A percentile compares a stretch with the other conserved stretches of the same genome.
Conservation (phyloP, 37 sponge, comb jelly and placozoan genomes). For the Oopsacas minuta region DNA sequence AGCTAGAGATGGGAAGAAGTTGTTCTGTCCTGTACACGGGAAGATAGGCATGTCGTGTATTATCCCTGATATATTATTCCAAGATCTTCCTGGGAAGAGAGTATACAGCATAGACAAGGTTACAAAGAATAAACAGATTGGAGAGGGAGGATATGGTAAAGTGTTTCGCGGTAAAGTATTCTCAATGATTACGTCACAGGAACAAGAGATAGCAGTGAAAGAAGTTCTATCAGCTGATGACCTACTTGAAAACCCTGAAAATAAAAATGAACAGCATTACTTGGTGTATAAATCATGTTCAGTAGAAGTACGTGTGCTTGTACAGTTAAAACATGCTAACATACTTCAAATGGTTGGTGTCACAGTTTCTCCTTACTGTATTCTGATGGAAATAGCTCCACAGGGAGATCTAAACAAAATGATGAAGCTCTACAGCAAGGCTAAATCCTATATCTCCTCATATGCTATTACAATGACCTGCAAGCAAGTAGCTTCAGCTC, state of each 20-base stretch:
- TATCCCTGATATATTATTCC: not conserved
- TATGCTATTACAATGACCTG: not conserved
- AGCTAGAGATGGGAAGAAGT: not conserved
- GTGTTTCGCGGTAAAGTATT: not conserved
- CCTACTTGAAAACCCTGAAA: not conserved
- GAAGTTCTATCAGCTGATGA: not conserved
- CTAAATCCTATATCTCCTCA: not conserved
- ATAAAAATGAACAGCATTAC: not conserved
- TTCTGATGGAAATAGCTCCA: constrained; percentile 12
- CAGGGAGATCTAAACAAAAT: not conserved
- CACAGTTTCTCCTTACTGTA: not conserved
- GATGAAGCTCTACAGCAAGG: not conserved
- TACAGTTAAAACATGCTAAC: constrained; percentile 7
- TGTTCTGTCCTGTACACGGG: not conserved
- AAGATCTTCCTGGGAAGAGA: not conserved
- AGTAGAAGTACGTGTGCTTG: not conserved
- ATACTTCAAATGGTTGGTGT: not conserved
- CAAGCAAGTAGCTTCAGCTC: constrained; percentile 21
- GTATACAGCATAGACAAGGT: not conserved
- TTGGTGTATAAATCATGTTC: not conserved
- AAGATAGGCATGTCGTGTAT: not conserved
- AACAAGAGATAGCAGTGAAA: constrained; percentile 4
- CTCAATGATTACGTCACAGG: not conserved
- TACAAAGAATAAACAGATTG: not conserved
- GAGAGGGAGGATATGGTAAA: not conserved